Evolutionary conservation across 1,140 invertebrate species (phyloP), one percentile per base, ranked within the genome.

Genomic region (Drosophila yakuba): DNA sequence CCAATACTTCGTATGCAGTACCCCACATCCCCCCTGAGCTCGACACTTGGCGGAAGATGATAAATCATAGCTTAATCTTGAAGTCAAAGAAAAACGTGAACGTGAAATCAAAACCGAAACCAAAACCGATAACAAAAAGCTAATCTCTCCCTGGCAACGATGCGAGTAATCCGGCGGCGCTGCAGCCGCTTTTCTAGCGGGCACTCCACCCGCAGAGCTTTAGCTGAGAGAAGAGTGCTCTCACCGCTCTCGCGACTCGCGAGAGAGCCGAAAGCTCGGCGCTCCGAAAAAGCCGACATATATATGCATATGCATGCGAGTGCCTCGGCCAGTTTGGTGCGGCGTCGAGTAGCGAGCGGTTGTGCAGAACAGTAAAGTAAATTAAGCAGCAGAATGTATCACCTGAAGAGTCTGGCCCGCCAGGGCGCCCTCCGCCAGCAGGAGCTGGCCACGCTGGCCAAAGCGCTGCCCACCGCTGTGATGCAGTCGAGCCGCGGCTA

Each of bases 401-500:
- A 92, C 64, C 81, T 92, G 62, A 92, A 92, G 75, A 90, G 80
- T 74, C 78, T 92, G 63, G 91, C 91, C 47, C 77, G 88, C 48
- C 91, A 91, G 72, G 89, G 90, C 20, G 91, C 90, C 50, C 57
- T 91, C 32, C 90, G 89, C 35, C 91, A 82, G 66, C 90, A 92
- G 62, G 86, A 92, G 61, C 69, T 91, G 68, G 63, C 78, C 60
- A 81, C 82, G 23, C 91, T 94, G 80, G 90, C 93, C 62, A 94
- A 93, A 92, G 92, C 93, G 39, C 80, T 93, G 78, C 94, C 94
- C 59, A 93, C 93, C 57, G 93, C 93, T 57, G 93, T 94, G 64
- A 93, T 93, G 91, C 90, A 93, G 91, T 91, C 93, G 91, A 90
- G 93, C 92, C 77, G 94, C 8, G 76, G 93, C 55, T 96, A 96